These are phyloP conservation scores for Cheilosia scutellata DNA, from an alignment of 2,888 invertebrate species.

Conservation along the genomic window DNA sequence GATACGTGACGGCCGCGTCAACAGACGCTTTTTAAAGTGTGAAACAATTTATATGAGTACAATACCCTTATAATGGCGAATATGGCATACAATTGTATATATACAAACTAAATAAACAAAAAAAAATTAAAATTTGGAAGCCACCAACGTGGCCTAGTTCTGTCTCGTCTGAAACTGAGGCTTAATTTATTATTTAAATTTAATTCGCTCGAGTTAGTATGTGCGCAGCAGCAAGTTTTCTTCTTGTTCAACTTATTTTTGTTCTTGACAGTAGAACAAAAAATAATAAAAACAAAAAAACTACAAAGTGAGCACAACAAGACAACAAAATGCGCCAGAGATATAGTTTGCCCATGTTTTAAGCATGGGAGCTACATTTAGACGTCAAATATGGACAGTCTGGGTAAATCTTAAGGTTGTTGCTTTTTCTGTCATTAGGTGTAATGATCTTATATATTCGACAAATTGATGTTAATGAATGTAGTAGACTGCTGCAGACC, in stretches of 20 bases:
- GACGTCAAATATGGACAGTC: slow-evolving; percentile 59
- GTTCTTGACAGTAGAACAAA: too few species aligned
- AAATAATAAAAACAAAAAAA: slow-evolving; percentile 30
- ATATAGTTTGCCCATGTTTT: not conserved
- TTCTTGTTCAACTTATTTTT: slow-evolving; percentile 7
- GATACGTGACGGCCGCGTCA: not conserved
- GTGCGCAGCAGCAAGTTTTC: slow-evolving; percentile 69
- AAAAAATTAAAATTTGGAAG: slow-evolving; percentile 33
- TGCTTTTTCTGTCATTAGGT: slow-evolving; percentile 51
- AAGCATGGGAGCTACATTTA: slow-evolving; percentile 37
- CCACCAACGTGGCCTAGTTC: slow-evolving; percentile 72
- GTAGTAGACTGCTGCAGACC: slow-evolving; percentile 63
- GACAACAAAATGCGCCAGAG: not conserved
- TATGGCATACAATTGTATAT: slow-evolving; percentile 34
- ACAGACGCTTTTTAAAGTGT: slow-evolving; percentile 29
- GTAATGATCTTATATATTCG: slow-evolving; percentile 62
- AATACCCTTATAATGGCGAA: slow-evolving; percentile 55
- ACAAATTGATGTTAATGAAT: slow-evolving; percentile 74
- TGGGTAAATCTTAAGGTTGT: slow-evolving; percentile 61
- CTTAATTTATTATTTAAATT: slow-evolving; percentile 72
- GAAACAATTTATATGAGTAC: slow-evolving; percentile 70
- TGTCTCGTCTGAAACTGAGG: slow-evolving; percentile 54
- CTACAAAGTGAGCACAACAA: not conserved
- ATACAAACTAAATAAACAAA: not conserved
- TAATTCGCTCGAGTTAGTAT: slow-evolving; percentile 55